A percentile compares a stretch with the other conserved stretches of the same genome.
Evolutionary conservation across 1,140 invertebrate genomes (phyloP).

Genomic region (Musca vetustissima): DNA sequence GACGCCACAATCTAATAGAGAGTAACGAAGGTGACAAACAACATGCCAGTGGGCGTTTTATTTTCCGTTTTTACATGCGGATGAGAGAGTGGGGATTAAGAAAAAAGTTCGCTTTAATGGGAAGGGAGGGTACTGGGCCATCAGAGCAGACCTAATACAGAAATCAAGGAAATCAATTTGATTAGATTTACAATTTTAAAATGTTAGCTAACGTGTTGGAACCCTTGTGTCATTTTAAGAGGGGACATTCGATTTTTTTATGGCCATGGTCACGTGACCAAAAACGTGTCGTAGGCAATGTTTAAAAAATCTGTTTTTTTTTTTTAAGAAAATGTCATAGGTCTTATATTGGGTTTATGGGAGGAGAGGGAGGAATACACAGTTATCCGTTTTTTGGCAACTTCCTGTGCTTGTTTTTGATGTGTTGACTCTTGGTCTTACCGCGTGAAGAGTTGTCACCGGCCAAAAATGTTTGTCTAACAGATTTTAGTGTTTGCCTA

Average conservation of each 20-base stretch:
- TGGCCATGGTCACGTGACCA: constrained; percentile 22
- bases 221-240: too few relatives aligned
- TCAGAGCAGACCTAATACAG: not conserved
- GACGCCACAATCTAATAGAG: not conserved
- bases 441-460: too few relatives aligned
- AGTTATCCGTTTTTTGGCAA: too few relatives aligned
- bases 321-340: too few relatives aligned
- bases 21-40: constrained; percentile 12
- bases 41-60: constrained; percentile 7
- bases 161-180: constrained; percentile 29
- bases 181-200: constrained; percentile 32
- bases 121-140: not conserved
- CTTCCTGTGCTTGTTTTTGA: too few relatives aligned
- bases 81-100: too few relatives aligned
- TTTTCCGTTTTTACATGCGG: not conserved
- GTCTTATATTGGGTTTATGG: too few relatives aligned
- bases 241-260: constrained; percentile 3
- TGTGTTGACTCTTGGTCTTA: too few relatives aligned
- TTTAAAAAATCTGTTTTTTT: too few relatives aligned
- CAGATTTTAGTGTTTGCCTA: not conserved
- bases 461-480: constrained; percentile 2
- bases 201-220: too few relatives aligned
- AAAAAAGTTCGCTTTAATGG: not conserved
- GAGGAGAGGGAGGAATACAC: too few relatives aligned
- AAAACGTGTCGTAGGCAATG: constrained; percentile 3